These are phyloP conservation scores for Pantherophis alleghaniensis DNA, from an alignment of 2,797 vertebrate species.

Conservation along the genomic window DNA sequence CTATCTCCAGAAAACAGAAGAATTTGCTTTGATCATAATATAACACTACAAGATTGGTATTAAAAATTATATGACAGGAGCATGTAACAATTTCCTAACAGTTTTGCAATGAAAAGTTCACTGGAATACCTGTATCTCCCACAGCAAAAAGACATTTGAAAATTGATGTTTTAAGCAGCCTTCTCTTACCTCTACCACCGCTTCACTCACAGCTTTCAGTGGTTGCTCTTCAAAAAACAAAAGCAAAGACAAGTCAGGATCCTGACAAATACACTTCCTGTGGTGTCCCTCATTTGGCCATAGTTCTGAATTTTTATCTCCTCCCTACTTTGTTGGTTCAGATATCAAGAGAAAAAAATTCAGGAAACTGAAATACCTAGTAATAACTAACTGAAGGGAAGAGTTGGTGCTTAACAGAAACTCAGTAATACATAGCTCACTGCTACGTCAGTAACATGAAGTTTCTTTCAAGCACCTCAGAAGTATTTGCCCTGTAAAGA, in stretches of 20 bases:
- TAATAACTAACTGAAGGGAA: not conserved
- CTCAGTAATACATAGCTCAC: not conserved
- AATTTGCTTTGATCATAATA: not conserved
- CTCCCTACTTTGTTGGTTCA: not conserved
- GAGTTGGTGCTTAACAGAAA: not conserved
- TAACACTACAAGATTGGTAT: not conserved
- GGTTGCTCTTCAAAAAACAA: constrained; percentile 1
- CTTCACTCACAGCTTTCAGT: not conserved
- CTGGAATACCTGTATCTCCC: not conserved
- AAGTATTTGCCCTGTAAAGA: accelerated
- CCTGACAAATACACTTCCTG: not conserved
- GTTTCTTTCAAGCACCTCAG: not conserved
- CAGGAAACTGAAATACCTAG: not conserved
- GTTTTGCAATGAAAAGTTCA: not conserved
- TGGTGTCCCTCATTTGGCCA: not conserved
- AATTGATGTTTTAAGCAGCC: not conserved
- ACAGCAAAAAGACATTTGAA: not conserved
- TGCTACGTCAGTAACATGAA: not conserved
- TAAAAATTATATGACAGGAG: not conserved
- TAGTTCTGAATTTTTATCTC: not conserved
- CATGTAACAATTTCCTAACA: not conserved
- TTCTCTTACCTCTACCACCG: not conserved
- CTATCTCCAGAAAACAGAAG: not conserved
- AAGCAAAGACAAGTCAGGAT: not conserved
- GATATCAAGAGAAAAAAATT: not conserved